Percentiles rank a stretch among this genome's conserved stretches.
phyloP scores from a whole-genome alignment of 2,113 vertebrate genomes.

The Notothenia rossii region DNA sequence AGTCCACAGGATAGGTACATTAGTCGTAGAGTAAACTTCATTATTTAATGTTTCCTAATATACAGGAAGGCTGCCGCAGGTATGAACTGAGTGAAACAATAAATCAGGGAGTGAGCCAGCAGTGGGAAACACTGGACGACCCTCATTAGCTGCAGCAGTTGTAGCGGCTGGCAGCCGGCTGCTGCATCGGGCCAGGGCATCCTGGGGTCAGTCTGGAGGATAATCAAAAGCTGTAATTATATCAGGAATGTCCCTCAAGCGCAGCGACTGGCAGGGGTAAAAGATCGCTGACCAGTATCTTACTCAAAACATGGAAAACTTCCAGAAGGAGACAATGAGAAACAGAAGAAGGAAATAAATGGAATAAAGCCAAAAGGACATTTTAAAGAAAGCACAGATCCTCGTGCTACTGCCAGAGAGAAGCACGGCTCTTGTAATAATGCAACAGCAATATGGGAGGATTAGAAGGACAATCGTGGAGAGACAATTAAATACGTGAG shows the following conservation, averaged over 20 bases:
- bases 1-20: conserved; percentile 27
- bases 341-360: neutral
- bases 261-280: conserved; percentile 32
- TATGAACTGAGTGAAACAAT: conserved; percentile 49
- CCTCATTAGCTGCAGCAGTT: conserved; percentile 68
- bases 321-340: conserved; percentile 24
- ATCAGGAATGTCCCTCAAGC: conserved; percentile 65
- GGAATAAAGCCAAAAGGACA: conserved; percentile 25
- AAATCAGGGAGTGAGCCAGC: conserved; percentile 60
- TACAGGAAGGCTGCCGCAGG: conserved; percentile 51
- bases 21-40: conserved; percentile 43
- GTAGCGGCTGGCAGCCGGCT: conserved; percentile 40
- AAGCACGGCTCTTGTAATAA: conserved; percentile 2
- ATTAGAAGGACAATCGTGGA: conserved; percentile 26
- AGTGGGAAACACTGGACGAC: conserved; percentile 46
- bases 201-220: conserved; percentile 57
- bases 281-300: conserved; percentile 28
- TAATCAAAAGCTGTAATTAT: conserved; percentile 78
- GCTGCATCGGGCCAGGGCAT: conserved; percentile 47
- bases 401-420: neutral
- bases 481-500: conserved; percentile 30
- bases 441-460: conserved; percentile 19
- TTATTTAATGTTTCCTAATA: conserved; percentile 58
- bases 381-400: conserved; percentile 9
- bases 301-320: conserved; percentile 7